Percentiles rank a stretch among this genome's conserved stretches.
Evolutionary conservation across 2,113 vertebrate species (phyloP).

Genomic region (Megaptera novaeangliae): DNA sequence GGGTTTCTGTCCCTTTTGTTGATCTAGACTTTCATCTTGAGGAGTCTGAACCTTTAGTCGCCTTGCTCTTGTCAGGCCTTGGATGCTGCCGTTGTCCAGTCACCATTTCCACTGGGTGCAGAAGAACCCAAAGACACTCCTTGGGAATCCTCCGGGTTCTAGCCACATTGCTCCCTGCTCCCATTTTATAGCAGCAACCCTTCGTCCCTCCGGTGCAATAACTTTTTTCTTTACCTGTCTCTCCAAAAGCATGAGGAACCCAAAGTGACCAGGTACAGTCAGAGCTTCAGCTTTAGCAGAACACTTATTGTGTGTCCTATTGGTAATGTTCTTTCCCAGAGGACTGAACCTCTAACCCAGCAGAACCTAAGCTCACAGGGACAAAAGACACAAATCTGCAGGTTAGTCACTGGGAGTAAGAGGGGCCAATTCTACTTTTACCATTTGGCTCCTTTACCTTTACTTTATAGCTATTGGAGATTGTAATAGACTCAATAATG

Average conservation of each 20-base stretch:
- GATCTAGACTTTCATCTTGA: background rate
- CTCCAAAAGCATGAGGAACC: too few relatives aligned
- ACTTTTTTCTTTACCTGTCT: too few relatives aligned
- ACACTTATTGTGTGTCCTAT: background rate
- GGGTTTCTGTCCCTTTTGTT: background rate
- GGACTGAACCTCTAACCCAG: background rate
- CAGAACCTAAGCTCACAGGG: background rate
- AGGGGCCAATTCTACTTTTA: background rate
- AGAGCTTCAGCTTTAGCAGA: background rate
- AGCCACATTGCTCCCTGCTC: background rate
- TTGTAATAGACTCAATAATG: background rate
- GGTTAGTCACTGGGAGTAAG: background rate
- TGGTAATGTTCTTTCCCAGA: background rate
- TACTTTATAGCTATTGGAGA: background rate
- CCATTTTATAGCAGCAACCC: too few relatives aligned
- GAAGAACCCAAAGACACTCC: background rate
- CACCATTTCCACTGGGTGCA: background rate
- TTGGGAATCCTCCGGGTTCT: background rate
- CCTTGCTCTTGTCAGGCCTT: background rate
- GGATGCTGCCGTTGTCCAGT: background rate
- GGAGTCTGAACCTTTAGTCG: background rate
- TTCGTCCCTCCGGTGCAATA: too few relatives aligned
- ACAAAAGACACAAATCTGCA: background rate
- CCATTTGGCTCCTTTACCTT: background rate
- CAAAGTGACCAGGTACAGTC: too few relatives aligned